These are phyloP conservation scores for Euclidia mi DNA, from an alignment of 2,888 invertebrate species.

Conservation along the genomic window DNA sequence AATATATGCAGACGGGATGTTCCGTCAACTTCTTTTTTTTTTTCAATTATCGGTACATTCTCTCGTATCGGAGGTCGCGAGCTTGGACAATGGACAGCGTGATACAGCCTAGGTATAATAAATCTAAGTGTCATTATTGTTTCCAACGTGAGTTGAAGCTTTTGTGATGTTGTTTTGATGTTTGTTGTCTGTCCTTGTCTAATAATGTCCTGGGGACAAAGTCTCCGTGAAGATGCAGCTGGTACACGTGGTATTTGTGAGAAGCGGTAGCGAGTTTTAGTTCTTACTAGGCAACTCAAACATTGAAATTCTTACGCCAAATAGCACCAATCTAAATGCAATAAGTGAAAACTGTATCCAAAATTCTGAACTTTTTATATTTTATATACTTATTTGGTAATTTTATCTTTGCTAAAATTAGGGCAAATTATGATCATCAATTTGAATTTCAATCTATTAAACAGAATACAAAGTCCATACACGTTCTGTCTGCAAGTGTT, in stretches of 20 bases:
- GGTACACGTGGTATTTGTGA: slow-evolving; percentile 10
- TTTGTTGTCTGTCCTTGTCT: slow-evolving; percentile 39
- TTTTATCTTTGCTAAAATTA: too few species aligned
- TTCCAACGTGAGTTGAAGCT: slow-evolving; percentile 34
- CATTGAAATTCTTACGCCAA: too few species aligned
- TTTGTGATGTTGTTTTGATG: slow-evolving; percentile 31
- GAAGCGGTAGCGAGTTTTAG: slow-evolving; percentile 23
- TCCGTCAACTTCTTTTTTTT: slow-evolving; percentile 37
- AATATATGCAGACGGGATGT: slow-evolving; percentile 54
- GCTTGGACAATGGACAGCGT: slow-evolving; percentile 64
- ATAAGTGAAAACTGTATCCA: too few species aligned
- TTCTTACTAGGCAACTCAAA: too few species aligned
- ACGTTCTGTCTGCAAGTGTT: too few species aligned
- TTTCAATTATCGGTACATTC: slow-evolving; percentile 35
- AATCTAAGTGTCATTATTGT: slow-evolving; percentile 35
- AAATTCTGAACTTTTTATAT: too few species aligned
- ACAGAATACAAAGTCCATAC: too few species aligned
- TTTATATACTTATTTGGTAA: too few species aligned
- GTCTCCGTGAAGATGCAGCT: slow-evolving; percentile 43
- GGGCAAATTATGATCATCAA: too few species aligned
- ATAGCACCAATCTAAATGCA: too few species aligned
- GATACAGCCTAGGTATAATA: slow-evolving; percentile 49
- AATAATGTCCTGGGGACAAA: slow-evolving; percentile 57
- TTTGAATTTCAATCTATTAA: too few species aligned
- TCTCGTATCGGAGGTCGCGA: slow-evolving; percentile 43